These are phyloP conservation scores for Drosophila nr. medialis DNA, from an alignment of 2,888 invertebrate species.

Conservation along the genomic window DNA sequence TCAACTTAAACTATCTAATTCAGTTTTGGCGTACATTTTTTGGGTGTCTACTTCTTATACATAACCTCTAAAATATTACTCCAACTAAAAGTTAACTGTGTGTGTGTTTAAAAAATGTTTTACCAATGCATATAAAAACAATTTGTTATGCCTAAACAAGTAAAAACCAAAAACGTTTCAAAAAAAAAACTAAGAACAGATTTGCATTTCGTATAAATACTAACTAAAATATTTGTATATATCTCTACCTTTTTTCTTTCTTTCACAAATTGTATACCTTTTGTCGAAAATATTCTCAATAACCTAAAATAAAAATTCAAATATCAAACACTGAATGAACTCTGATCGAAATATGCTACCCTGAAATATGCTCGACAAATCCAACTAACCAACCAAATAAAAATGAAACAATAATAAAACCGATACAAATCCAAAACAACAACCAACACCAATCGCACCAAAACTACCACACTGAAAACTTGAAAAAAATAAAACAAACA, in stretches of 20 bases:
- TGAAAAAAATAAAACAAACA: constrained; percentile 9
- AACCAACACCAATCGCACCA: constrained; percentile 52
- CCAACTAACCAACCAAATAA: constrained; percentile 32
- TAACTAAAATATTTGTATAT: constrained; percentile 79
- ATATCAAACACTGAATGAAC: constrained; percentile 68
- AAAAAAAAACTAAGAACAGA: constrained; percentile 39
- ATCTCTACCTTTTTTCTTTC: constrained; percentile 74
- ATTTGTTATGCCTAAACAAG: constrained; percentile 42
- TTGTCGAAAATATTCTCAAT: constrained; percentile 57
- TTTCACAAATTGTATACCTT: constrained; percentile 65
- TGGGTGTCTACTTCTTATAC: constrained; percentile 65
- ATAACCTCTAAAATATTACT: constrained; percentile 43
- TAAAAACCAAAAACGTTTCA: constrained; percentile 11
- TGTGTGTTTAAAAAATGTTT: constrained; percentile 52
- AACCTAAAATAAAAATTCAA: constrained; percentile 36
- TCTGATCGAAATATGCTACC: constrained; percentile 73
- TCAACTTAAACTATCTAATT: constrained; percentile 47
- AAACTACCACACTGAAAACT: constrained; percentile 43
- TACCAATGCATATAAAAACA: constrained; percentile 30
- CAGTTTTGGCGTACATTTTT: constrained; percentile 52
- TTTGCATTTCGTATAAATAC: constrained; percentile 63
- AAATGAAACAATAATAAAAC: constrained; percentile 34
- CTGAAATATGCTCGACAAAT: constrained; percentile 68
- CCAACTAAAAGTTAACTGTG: constrained; percentile 58
- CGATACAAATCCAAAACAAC: constrained; percentile 40